Evolutionary conservation across 2,888 invertebrate genomes (phyloP), one percentile per base, ranked within the genome.

Genomic region (Ophion obscuratus): DNA sequence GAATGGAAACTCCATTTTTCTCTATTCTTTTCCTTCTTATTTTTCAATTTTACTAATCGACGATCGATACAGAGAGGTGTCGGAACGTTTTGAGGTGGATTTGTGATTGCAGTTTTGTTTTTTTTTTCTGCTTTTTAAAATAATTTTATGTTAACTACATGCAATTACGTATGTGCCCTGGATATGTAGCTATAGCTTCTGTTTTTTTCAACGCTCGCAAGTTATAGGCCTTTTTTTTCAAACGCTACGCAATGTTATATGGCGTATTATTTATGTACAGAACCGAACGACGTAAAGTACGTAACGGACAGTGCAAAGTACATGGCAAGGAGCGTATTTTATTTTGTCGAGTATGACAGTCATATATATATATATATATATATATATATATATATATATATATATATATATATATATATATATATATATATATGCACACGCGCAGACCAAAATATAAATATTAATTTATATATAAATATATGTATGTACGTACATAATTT

Each of bases 61-160:
- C 86, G 68, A 88, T 88, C 81, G 76, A 81, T 59, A 62, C 83
- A 61, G 24, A 66, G 68, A 74, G 73, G 31, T 59, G 53, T 84
- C 83, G 81, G 76, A 88, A 85, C 86, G 84, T 82, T 73, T 79
- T 79, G 76, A 86, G 84, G 77, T 83, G 80, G 81, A 80, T 85
- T 80, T 71, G 83, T 83, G 83, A 75, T 82, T 85, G 62, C 76
- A 75, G 53, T 53, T 53, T 53, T 53, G 53, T 53, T 53, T 53
- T 53, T 53, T 53, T 53, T 70, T 64, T 67, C 36, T 61, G 47
- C 70, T 74, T 75, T 76, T 83, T 80, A 31, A 31, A 31, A 31
- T 73, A 57, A 17, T 36, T 31, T 75, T 81, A 78, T 53, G 40
- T 68, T 74, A 83, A 83, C 83, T 87, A 83, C 87, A 83, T 87